Conservation (phyloP, 2,113 vertebrate genomes). For the Fregetta grallaria region DNA sequence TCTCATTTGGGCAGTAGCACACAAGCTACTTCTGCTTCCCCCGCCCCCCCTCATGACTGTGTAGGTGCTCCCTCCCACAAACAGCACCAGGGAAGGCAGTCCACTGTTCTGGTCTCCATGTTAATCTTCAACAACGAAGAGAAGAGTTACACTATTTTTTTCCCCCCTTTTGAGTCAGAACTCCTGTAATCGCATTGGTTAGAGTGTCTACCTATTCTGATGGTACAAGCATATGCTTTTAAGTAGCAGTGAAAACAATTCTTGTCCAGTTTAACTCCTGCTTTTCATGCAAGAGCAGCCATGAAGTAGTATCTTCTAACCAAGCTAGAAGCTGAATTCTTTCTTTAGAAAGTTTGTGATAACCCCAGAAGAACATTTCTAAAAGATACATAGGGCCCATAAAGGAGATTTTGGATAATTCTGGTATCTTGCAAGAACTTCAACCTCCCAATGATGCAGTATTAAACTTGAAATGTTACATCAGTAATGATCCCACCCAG, state of each 20-base stretch:
- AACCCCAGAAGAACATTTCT: background rate
- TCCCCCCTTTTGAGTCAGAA: rapidly evolving
- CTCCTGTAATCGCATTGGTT: background rate
- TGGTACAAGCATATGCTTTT: background rate
- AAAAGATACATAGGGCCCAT: background rate
- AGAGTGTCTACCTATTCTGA: background rate
- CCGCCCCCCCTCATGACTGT: rapidly evolving
- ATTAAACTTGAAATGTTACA: background rate
- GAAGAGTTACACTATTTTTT: background rate
- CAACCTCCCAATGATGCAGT: background rate
- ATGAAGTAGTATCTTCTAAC: background rate
- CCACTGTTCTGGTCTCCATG: background rate
- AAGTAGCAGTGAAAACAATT: background rate
- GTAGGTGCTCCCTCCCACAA: background rate
- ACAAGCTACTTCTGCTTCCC: background rate
- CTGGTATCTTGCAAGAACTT: background rate
- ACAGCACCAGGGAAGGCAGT: background rate
- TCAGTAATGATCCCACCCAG: background rate
- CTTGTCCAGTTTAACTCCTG: background rate
- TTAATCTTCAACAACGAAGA: background rate
- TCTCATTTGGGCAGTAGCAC: background rate
- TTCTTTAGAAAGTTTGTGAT: background rate
- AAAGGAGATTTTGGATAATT: background rate
- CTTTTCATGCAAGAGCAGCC: background rate
- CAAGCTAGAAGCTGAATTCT: background rate